Evolutionary conservation across 2,888 invertebrate genomes (phyloP).

Genomic region (Epinotia demarniana): DNA sequence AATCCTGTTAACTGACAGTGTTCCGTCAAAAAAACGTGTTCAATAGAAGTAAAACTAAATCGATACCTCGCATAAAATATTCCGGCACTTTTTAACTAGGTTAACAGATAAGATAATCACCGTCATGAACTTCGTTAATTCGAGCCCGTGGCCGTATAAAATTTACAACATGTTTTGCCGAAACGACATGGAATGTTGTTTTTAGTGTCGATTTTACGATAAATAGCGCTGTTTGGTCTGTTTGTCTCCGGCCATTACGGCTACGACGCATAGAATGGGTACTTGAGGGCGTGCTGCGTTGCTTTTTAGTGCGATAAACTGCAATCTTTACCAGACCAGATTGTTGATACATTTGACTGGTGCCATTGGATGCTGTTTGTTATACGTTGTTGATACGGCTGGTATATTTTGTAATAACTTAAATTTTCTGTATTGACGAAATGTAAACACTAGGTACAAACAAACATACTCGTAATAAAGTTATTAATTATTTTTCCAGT

Average conservation of each 20-base stretch:
- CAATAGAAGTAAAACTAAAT: background rate
- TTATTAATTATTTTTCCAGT: no score
- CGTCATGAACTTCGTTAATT: slow-evolving; percentile 41
- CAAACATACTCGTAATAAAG: no score
- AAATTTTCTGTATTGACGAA: no score
- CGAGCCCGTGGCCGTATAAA: slow-evolving; percentile 58
- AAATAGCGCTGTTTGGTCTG: slow-evolving; percentile 77
- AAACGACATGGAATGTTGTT: slow-evolving; percentile 74
- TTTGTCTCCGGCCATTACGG: slow-evolving; percentile 74
- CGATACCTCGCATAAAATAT: slow-evolving; percentile 4
- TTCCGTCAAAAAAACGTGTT: no score
- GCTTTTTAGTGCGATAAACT: slow-evolving; percentile 62
- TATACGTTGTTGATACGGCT: no score
- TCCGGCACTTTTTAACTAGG: slow-evolving; percentile 25
- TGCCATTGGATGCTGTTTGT: background rate
- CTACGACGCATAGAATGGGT: slow-evolving; percentile 72
- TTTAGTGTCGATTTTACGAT: slow-evolving; percentile 80
- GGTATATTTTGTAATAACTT: no score
- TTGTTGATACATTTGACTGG: slow-evolving; percentile 56
- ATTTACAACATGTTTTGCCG: slow-evolving; percentile 68
- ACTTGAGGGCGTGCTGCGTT: slow-evolving; percentile 67
- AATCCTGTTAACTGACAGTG: slow-evolving; percentile 4
- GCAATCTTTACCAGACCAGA: slow-evolving; percentile 60
- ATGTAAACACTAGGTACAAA: no score
- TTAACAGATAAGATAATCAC: slow-evolving; percentile 29